Percentiles rank a stretch among this genome's conserved stretches.
phyloP scores from a whole-genome alignment of 2,888 invertebrate genomes.

The Agrotis puta region DNA sequence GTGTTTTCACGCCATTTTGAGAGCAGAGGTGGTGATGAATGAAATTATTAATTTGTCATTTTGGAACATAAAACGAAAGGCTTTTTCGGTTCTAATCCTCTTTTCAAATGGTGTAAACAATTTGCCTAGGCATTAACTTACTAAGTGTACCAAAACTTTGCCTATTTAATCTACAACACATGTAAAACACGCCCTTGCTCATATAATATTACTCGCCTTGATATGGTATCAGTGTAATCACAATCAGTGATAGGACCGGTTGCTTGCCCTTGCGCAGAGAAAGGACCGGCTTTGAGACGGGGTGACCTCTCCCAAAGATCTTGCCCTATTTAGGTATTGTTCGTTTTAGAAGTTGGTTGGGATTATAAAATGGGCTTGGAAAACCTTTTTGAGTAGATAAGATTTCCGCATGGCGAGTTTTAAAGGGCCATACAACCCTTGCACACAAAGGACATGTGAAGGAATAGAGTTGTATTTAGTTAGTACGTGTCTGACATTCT shows the following conservation, averaged over 20 bases:
- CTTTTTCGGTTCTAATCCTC: no score
- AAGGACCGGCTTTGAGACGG: slow-evolving; percentile 37
- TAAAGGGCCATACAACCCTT: no score
- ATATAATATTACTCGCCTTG: slow-evolving; percentile 42
- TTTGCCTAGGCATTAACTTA: no score
- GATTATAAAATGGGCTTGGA: neutral
- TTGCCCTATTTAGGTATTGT: slow-evolving; percentile 28
- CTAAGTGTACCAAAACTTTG: no score
- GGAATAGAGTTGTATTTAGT: no score
- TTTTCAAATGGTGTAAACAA: no score
- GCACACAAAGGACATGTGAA: no score
- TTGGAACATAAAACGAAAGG: no score
- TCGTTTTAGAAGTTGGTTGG: neutral
- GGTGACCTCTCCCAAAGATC: slow-evolving; percentile 46
- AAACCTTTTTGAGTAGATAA: neutral
- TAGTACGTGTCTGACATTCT: no score
- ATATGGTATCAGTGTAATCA: slow-evolving; percentile 52
- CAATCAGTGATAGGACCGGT: slow-evolving; percentile 56
- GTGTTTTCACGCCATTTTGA: no score
- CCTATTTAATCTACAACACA: slow-evolving; percentile 7
- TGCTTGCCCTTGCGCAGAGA: slow-evolving; percentile 54
- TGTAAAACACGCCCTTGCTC: slow-evolving; percentile 47
- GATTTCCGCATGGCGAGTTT: neutral
- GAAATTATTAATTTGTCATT: no score
- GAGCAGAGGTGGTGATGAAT: no score